phyloP scores from a whole-genome alignment of 2,113 vertebrate species.

The Menidia beryllina region DNA sequence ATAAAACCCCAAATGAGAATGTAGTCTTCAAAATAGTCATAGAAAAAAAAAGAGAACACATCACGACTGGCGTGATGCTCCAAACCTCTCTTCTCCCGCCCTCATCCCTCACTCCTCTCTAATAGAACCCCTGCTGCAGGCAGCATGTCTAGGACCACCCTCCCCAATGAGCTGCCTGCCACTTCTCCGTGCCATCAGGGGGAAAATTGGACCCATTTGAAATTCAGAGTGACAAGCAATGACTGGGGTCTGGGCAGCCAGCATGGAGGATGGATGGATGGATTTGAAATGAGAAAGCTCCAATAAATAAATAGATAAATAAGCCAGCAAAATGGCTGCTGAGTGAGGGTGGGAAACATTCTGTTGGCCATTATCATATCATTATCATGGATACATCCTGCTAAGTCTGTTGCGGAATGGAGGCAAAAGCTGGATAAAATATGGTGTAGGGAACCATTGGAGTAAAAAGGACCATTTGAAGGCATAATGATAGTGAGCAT shows the following conservation, averaged over 20 bases:
- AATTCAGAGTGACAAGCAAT: conserved; percentile 81
- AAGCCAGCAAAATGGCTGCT: conserved; percentile 63
- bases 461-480: conserved; percentile 50
- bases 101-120: conserved; percentile 76
- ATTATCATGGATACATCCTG: conserved; percentile 61
- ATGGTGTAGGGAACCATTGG: conserved; percentile 37
- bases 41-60: conserved; percentile 78
- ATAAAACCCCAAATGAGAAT: conserved; percentile 87
- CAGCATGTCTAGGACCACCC: conserved; percentile 73
- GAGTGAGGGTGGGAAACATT: conserved; percentile 65
- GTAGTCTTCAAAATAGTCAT: conserved; percentile 84
- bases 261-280: conserved; percentile 69
- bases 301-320: conserved; percentile 70
- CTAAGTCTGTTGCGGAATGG: conserved; percentile 70
- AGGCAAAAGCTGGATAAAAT: conserved; percentile 56
- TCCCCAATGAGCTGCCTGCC: conserved; percentile 85
- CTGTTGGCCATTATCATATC: conserved; percentile 70
- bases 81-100: conserved; percentile 71
- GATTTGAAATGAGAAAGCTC: conserved; percentile 69
- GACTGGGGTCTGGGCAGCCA: conserved; percentile 68
- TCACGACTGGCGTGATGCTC: conserved; percentile 87
- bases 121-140: conserved; percentile 89
- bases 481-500: conserved; percentile 45
- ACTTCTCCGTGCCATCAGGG: conserved; percentile 88
- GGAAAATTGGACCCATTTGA: conserved; percentile 87